Base-by-base conservation (phyloP, 2,797 vertebrate genomes). In the Paratrypauchen microcephalus region DNA sequence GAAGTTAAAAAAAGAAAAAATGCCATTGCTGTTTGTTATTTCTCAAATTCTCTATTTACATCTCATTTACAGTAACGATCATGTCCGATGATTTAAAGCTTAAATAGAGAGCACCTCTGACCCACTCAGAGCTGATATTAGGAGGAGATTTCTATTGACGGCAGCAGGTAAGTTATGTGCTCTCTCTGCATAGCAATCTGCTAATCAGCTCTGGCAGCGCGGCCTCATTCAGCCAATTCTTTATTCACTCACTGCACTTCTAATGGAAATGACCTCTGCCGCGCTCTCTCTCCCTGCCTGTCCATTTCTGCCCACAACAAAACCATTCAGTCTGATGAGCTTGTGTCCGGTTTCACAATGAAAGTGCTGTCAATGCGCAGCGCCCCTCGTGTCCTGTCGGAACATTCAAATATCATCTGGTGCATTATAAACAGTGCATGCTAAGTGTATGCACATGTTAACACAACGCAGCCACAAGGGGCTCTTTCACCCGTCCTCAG, bases 231-330 rank as follows among this genome's bases (percentile, higher is more conserved):
- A 77, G 77, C 66, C 74, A 72, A 84, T 82, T 66, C 74, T 79
- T 83, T 64, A 83, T 78, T 86, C 78, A 86, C 74, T 79, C 68
- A 78, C 66, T n/a, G 65, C 79, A 78, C 73, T 72, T 79, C 83
- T 84, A 88, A 88, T 87, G 71, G 83, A 83, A 84, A 63, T 88
- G 86, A 89, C 83, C 86, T 88, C 82, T 84, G 75, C 58, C 57
- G 39, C 15, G 47, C 63, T 65, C 79, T 65, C 79, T 50, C 77
- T 50, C 59, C 24, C 60, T 45, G 36, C 30, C 66, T 69, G 74
- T 85, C 69, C 70, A 75, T 76, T 73, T 71, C 73, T 75, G 59
- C 19, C 47, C 71, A 69, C 74, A 79, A 73, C 78, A 75, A 76
- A 75, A 68, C 63, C 12, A 36, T 73, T 83, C 81, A 78, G 75